phyloP scores from a whole-genome alignment of 2,888 invertebrate species.

The Agrotis exclamationis region DNA sequence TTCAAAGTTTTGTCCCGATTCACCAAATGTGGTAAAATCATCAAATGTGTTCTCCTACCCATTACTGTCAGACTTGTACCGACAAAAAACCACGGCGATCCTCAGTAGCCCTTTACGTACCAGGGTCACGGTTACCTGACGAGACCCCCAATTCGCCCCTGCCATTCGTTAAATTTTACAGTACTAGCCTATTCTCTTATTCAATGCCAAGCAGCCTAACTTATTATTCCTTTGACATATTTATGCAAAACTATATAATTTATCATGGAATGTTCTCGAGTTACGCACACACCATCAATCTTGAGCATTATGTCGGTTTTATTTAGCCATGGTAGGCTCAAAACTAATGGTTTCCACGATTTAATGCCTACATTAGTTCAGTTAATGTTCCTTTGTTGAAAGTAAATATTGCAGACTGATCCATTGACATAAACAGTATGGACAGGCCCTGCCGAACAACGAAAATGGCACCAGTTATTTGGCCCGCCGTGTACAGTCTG shows the following conservation, averaged over 20 bases:
- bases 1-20: too few relatives aligned
- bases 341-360: neutral
- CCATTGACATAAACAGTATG: too few relatives aligned
- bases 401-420: neutral
- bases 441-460: too few relatives aligned
- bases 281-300: constrained; percentile 39
- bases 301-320: constrained; percentile 10
- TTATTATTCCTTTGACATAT: constrained; percentile 11
- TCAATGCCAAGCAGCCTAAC: constrained; percentile 6
- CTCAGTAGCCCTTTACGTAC: too few relatives aligned
- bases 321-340: constrained; percentile 7
- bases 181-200: neutral
- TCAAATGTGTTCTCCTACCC: too few relatives aligned
- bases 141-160: too few relatives aligned
- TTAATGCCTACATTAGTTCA: neutral
- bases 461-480: too few relatives aligned
- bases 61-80: too few relatives aligned
- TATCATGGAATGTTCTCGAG: neutral
- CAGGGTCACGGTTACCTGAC: too few relatives aligned
- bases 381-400: neutral
- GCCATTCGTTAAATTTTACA: neutral
- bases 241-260: constrained; percentile 27
- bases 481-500: too few relatives aligned
- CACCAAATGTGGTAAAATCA: too few relatives aligned
- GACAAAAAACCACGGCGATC: too few relatives aligned